Conservation (phyloP, 2,888 invertebrate genomes). For the Apantesis nais region DNA sequence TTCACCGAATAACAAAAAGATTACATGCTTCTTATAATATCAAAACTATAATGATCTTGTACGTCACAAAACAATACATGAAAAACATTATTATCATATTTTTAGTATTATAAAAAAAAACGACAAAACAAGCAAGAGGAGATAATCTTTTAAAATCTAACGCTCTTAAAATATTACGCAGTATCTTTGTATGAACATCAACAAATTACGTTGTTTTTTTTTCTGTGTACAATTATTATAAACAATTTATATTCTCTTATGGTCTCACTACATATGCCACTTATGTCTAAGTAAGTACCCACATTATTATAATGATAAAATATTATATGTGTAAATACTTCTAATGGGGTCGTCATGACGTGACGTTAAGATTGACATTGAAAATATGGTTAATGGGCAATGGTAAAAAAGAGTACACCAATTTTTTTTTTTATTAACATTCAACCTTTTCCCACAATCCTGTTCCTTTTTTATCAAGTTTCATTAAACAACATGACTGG, state of each 20-base stretch:
- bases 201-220: not conserved
- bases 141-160: not conserved
- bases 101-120: not conserved
- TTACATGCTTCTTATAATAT: not conserved
- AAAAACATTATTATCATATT: not conserved
- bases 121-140: not conserved
- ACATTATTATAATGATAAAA: not conserved
- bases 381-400: not conserved
- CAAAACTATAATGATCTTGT: not conserved
- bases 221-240: not conserved
- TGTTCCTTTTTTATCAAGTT: too few species aligned
- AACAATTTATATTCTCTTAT: not conserved
- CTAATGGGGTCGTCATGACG: not conserved
- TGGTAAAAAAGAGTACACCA: not conserved
- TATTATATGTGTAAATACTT: not conserved
- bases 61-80: not conserved
- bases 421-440: not conserved
- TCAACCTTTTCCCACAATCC: too few species aligned
- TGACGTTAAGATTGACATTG: not conserved
- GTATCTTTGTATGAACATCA: not conserved
- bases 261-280: not conserved
- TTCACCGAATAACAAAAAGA: not conserved
- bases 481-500: too few species aligned
- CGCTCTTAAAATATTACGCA: not conserved
- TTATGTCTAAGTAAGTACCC: not conserved